Percentiles rank a stretch among this genome's conserved stretches.
phyloP scores from a whole-genome alignment of 2,888 invertebrate genomes.

The Acronicta alni region DNA sequence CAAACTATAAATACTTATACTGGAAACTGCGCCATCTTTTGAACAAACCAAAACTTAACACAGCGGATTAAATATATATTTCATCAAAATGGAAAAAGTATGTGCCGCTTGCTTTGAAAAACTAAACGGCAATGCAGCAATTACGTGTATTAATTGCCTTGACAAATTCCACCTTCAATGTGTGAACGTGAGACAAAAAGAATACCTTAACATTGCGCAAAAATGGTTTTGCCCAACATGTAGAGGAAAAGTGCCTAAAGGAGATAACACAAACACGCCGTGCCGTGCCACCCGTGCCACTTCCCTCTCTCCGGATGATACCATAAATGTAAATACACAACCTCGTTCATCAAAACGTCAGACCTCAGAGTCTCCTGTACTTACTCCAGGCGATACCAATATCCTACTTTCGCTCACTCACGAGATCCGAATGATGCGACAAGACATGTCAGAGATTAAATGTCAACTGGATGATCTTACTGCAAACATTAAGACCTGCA shows the following conservation, averaged over 20 bases:
- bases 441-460: not conserved
- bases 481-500: not conserved
- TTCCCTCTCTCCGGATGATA: not conserved
- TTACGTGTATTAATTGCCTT: not conserved
- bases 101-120: not conserved
- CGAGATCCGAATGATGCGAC: constrained; percentile 4
- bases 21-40: no score
- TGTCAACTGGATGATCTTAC: not conserved
- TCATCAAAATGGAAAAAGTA: not conserved
- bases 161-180: not conserved
- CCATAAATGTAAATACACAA: not conserved
- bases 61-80: no score
- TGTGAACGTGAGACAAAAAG: not conserved
- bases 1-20: no score
- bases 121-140: not conserved
- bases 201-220: not conserved
- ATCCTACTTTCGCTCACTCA: not conserved
- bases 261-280: constrained; percentile 3
- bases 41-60: no score
- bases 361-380: not conserved
- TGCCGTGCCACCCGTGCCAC: not conserved
- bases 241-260: constrained; percentile 1
- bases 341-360: not conserved
- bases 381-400: not conserved
- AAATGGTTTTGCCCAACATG: constrained; percentile 5